These are phyloP conservation scores for Antidorcas marsupialis DNA, from an alignment of 2,113 vertebrate genomes.

Conservation along the genomic window DNA sequence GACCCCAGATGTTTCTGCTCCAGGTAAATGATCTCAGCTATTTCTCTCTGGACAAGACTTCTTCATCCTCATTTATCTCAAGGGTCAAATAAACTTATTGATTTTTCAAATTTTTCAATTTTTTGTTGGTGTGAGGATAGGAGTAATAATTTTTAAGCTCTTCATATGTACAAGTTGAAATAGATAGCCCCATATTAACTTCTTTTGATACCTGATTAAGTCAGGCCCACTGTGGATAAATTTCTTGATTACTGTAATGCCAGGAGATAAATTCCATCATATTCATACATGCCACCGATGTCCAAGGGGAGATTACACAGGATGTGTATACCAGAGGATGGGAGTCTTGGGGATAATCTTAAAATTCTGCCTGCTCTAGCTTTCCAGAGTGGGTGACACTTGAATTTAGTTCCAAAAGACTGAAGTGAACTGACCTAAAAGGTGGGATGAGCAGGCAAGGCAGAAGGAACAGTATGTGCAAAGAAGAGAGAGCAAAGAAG, in stretches of 20 bases:
- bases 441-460: not conserved
- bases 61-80: not conserved
- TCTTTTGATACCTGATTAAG: not conserved
- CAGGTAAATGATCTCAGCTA: not conserved
- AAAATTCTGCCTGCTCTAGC: not conserved
- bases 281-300: not conserved
- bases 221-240: not conserved
- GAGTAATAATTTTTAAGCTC: not conserved
- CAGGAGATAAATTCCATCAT: not conserved
- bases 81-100: not conserved
- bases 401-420: not conserved
- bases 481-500: not conserved
- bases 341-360: not conserved
- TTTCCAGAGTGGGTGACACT: not conserved
- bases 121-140: not conserved
- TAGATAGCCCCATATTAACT: not conserved
- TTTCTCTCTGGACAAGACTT: not conserved
- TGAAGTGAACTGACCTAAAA: not conserved
- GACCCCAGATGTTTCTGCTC: not conserved
- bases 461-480: not conserved
- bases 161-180: not conserved
- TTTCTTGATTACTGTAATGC: not conserved
- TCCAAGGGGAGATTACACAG: not conserved
- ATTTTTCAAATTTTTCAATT: not conserved
- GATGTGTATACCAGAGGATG: accelerated